Conservation (phyloP, 2,797 vertebrate genomes). For the Mallotus villosus region DNA sequence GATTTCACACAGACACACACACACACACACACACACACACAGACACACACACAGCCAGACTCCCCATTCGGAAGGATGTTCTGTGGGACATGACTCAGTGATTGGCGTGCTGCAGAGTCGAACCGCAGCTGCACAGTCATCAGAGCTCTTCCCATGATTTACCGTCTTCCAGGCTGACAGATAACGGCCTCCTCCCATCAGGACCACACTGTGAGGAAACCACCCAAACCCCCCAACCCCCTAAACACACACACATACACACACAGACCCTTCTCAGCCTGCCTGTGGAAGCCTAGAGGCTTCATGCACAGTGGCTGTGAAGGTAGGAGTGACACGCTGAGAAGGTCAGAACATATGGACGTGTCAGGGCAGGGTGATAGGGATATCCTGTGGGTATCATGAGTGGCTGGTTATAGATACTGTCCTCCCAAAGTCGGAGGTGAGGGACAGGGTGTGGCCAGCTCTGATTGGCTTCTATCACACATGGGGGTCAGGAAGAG, state of each 20-base stretch:
- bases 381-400: no score
- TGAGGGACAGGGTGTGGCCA: no score
- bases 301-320: no score
- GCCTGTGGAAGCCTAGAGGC: no score
- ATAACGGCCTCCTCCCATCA: conserved; percentile 66
- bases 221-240: no score
- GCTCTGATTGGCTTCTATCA: no score
- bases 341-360: no score
- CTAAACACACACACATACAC: neutral
- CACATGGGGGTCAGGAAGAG: no score
- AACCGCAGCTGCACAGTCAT: conserved; percentile 74
- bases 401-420: no score
- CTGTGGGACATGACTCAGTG: conserved; percentile 64
- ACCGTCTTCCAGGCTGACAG: conserved; percentile 56
- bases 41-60: conserved; percentile 43
- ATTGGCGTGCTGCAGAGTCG: conserved; percentile 29
- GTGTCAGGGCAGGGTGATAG: no score
- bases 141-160: conserved; percentile 64
- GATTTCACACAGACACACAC: conserved; percentile 34
- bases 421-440: no score
- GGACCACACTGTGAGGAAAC: conserved; percentile 67
- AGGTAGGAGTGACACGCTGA: no score
- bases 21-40: conserved; percentile 42
- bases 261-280: neutral
- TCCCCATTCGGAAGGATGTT: conserved; percentile 48